Base-by-base conservation (phyloP, 2,113 vertebrate genomes). In the Lampris megalopsis region DNA sequence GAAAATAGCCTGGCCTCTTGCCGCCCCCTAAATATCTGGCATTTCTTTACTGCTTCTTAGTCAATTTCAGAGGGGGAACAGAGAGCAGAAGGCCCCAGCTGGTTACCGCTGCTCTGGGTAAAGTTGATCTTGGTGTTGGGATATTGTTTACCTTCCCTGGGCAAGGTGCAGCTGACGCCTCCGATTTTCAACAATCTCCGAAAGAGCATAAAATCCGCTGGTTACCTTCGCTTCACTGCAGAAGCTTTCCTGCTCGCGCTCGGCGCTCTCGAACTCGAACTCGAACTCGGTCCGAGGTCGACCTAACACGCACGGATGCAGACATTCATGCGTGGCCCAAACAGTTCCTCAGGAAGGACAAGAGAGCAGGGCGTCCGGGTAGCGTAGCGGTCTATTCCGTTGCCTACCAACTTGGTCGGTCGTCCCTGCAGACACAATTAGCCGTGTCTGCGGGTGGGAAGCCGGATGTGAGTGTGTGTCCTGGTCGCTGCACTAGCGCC, bases 81-180 rank as follows among this genome's bases (percentile, higher is more conserved):
- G 38, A 24, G 71, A 87, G 79, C 62, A 79, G 75, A 68, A 42
- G 69, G 77, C 68, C 66, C 76, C 86, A 83, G 88, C 86, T 91
- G 90, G 77, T 76, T 68, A 62, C 37, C 13, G 63, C 54, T 13
- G 59, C 77, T 66, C 50, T 73, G 59, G 24, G 58, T 53, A 72
- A 38, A 71, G 78, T 50, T 36, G 71, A 69, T 83, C 71, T 81
- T 59, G 79, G 66, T 79, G 81, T 80, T 62, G 69, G 79, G 66
- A 77, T 78, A 56, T 71, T 78, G 80, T 86, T 87, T 79, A 83
- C 81, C 77, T 81, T 77, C 67, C 66, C 59, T 0, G 66, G 45
- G 64, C 50, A 66, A 74, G 77, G 76, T 83, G 85, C 90, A 91
- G 89, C 89, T 90, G 90, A 90, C 80, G 82, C 85, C 67, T 80